Evolutionary conservation across 1,140 invertebrate genomes (phyloP).

Genomic region (Gryon sp.): DNA sequence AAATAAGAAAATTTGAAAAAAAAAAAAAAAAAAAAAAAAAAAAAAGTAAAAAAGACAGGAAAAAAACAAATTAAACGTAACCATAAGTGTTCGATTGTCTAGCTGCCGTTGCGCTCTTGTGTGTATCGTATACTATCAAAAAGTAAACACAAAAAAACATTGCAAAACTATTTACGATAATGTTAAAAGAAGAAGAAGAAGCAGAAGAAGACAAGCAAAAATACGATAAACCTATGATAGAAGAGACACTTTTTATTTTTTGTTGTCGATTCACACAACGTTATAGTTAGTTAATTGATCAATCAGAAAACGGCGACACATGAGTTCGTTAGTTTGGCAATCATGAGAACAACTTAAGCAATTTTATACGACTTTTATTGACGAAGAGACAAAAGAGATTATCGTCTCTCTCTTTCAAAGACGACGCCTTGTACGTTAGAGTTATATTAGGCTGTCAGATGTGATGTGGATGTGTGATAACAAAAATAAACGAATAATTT

Average conservation of each 20-base stretch:
- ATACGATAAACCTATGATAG: constrained; percentile 19
- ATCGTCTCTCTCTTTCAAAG: constrained; percentile 62
- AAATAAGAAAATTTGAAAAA: constrained; percentile 9
- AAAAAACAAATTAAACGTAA: constrained; percentile 45
- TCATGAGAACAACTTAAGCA: constrained; percentile 73
- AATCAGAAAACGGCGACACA: constrained; percentile 27
- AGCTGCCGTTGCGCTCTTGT: constrained; percentile 75
- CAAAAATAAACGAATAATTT: background rate
- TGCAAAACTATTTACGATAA: no score
- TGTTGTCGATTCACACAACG: constrained; percentile 52
- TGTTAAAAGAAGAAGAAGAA: constrained; percentile 2
- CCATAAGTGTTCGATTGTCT: constrained; percentile 78
- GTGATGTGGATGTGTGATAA: constrained; percentile 49
- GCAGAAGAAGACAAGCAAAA: background rate
- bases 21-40: no score
- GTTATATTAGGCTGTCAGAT: constrained; percentile 36
- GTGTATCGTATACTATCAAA: constrained; percentile 56
- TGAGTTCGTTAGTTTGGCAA: constrained; percentile 66
- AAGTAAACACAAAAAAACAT: constrained; percentile 11
- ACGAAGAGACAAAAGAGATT: constrained; percentile 37
- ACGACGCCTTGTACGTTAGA: constrained; percentile 44
- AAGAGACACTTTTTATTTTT: constrained; percentile 65
- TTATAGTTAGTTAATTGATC: constrained; percentile 30
- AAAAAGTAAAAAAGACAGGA: constrained; percentile 12
- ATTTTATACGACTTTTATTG: constrained; percentile 77